A percentile compares a stretch with the other conserved stretches of the same genome.
phyloP scores from a whole-genome alignment of 1,140 invertebrate species.

The Ostrea edulis region DNA sequence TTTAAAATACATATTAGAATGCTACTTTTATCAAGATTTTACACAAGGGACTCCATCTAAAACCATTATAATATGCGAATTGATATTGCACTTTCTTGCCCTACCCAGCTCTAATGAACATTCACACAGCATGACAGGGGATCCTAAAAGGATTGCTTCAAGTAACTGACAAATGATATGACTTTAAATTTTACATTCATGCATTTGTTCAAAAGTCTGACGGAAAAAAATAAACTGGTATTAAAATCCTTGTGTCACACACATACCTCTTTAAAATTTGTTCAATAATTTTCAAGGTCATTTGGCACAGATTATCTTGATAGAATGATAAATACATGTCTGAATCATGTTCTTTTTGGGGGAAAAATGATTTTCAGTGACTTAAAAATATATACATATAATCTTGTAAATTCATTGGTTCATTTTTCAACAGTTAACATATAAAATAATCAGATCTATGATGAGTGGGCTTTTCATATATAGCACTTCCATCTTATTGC shows the following conservation, averaged over 20 bases:
- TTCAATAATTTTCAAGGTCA: background rate
- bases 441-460: slow-evolving; percentile 4
- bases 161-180: background rate
- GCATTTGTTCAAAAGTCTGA: background rate
- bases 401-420: slow-evolving; percentile 29
- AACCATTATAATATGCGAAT: background rate
- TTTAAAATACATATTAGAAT: too few relatives aligned
- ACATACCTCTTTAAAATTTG: background rate
- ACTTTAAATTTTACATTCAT: background rate
- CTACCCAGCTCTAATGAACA: background rate
- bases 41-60: background rate
- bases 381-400: background rate
- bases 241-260: background rate
- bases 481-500: slow-evolving; percentile 13
- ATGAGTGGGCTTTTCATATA: slow-evolving; percentile 3
- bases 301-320: background rate
- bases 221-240: background rate
- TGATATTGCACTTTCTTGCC: slow-evolving; percentile 31
- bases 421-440: background rate
- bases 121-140: background rate
- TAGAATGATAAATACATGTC: background rate
- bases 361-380: background rate
- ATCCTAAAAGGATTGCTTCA: background rate
- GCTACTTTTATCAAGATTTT: too few relatives aligned
- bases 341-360: background rate